phyloP scores from a whole-genome alignment of 2,797 vertebrate species.

The Myiotriccus ornatus region DNA sequence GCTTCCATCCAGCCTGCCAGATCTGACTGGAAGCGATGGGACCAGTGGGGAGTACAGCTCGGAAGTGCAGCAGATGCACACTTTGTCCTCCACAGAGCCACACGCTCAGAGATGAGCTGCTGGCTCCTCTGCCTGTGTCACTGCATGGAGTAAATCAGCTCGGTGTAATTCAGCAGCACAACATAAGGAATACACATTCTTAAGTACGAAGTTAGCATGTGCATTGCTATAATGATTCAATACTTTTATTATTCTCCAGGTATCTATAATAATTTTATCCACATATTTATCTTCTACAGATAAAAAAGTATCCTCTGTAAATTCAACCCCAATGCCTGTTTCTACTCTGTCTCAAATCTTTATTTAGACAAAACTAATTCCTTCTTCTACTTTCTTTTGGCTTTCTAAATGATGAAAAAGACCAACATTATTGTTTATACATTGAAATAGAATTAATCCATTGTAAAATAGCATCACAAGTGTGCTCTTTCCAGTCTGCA shows the following conservation, averaged over 20 bases:
- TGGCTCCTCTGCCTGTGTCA: not conserved
- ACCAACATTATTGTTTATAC: constrained; percentile 35
- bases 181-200: not conserved
- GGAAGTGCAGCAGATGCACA: not conserved
- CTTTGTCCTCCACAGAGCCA: not conserved
- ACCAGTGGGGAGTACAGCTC: rapidly evolving
- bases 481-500: not conserved
- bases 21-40: not conserved
- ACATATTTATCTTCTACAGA: not conserved
- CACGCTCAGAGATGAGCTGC: not conserved
- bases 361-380: constrained; percentile 1
- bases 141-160: not conserved
- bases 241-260: not conserved
- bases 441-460: constrained; percentile 26
- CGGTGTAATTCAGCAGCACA: not conserved
- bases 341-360: constrained; percentile 42
- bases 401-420: constrained; percentile 32
- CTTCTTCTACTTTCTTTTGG: constrained; percentile 40
- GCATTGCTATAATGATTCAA: not conserved
- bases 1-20: not conserved
- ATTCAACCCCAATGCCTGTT: constrained; percentile 4
- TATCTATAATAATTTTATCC: not conserved
- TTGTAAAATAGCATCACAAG: not conserved
- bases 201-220: not conserved
- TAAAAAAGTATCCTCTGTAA: not conserved